Base-by-base conservation (phyloP, 2,888 invertebrate genomes). In the Drosophila crucigera region DNA sequence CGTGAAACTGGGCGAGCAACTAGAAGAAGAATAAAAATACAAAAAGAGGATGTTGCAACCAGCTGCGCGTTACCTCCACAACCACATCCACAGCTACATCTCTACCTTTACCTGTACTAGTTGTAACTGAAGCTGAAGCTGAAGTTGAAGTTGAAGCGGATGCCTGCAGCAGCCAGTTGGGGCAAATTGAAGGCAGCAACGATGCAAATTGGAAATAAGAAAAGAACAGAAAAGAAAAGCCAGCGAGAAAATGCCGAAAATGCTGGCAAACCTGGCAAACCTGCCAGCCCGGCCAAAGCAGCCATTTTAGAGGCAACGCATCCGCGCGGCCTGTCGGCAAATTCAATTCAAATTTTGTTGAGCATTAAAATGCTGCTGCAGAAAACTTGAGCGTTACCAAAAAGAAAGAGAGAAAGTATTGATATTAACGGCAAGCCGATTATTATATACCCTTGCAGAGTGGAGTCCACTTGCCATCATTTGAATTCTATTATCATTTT, bases 341-440 rank as follows among this genome's bases (percentile, higher is more conserved):
- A 87, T 90, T 87, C 87, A 87, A 87, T 87, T 87, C 91, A 87
- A 87, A 87, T 87, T 85, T 85, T 81, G 87, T 86, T 78, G 89
- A 89, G 87, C 89, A 87, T 87, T 87, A 89, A 87, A 89, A 88
- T 83, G 82, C 77, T 75, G 83, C 71, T 75, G 82, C 66, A 69
- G 59, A 67, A 79, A 77, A 67, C 59, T 66, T 70, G 73, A 56
- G 43, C 58, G 31, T 31, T 33, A 43, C 30, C 31, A 41, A 39
- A 35, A 14, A 6, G 19, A 6, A 39, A n/a, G 19, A 1, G 4
- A 56, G 3, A 30, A 22, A 28, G 14, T 28, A 28, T 19, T 39
- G 19, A 39, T 30, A 19, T 16, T 10, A 58, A 30, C 5, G 5
- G 16, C 14, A 58, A n/a, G 4, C 9, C 31, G 41, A 58, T 3